Base-by-base conservation (phyloP, 2,113 vertebrate genomes). In the Oxyura jamaicensis region DNA sequence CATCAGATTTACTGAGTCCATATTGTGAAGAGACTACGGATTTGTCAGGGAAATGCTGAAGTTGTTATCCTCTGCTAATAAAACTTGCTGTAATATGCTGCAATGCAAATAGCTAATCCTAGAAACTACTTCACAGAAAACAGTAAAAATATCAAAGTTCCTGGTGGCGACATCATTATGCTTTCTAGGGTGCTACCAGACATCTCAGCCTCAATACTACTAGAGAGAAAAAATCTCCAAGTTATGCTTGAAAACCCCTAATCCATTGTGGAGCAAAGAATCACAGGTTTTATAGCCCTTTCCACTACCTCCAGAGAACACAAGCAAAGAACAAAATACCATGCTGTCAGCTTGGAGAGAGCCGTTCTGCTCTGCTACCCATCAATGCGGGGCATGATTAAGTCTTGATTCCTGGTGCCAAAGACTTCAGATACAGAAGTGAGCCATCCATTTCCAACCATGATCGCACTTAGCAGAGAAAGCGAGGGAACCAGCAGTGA, bases 31-130 rank as follows among this genome's bases (percentile, higher is more conserved):
- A 93, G 76, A 63, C 59, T 73, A 78, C 13, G 83, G 72, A 77
- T 94, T 75, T 83, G 85, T 17, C 56, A 93, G 55, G n/a, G 74
- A 87, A 90, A 85, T 19, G 78, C 86, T 85, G 78, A 78, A 88
- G 85, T 81, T 80, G 19, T 28, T 67, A 67, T 35, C 60, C 68
- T 78, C 83, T 90, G 74, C 73, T 72, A 92, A 79, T 68, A 89
- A 92, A 94, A 86, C 33, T 41, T 6, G 15, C 71, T 72, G 69
- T 21, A 86, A 48, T 19, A 88, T 69, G 69, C 44, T 7, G 13
- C 55, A 83, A 63, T 48, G 63, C 62, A 94, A 76, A 82, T 1
- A 79, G 69, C n/a, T 77, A 86, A 83, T 65, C 56, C 73, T 3
- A 53, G 46, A 48, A 48, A 42, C 58, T 36, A 20, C 62, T 66